Evolutionary conservation across 2,888 invertebrate species (phyloP).

Genomic region (Caenorhabditis imperialis): DNA sequence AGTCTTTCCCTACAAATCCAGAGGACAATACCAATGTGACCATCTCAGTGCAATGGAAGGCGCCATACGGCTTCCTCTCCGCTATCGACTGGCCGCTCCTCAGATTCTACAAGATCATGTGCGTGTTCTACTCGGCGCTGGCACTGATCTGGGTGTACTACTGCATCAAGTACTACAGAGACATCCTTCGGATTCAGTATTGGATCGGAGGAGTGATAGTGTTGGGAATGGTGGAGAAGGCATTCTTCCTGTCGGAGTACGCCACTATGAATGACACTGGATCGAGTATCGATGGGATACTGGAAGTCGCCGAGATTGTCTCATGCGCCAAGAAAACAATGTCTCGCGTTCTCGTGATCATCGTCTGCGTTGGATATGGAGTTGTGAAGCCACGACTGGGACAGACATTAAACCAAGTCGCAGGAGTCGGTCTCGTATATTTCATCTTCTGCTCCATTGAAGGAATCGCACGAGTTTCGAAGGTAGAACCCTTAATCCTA

Average conservation of each 20-base stretch:
- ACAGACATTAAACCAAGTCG: conserved; percentile 89
- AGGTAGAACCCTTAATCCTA: conserved; percentile 75
- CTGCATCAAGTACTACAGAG: conserved; percentile 90
- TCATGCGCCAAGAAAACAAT: conserved; percentile 92
- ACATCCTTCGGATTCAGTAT: conserved; percentile 91
- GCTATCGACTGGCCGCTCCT: conserved; percentile 91
- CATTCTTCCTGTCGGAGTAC: conserved; percentile 92
- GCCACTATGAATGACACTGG: conserved; percentile 85
- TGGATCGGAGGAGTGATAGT: conserved; percentile 85
- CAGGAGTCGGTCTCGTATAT: conserved; percentile 88
- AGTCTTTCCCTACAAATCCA: conserved; percentile 29
- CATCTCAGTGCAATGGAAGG: conserved; percentile 63
- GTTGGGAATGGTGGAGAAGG: conserved; percentile 82
- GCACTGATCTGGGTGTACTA: conserved; percentile 88
- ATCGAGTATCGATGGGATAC: conserved; percentile 79
- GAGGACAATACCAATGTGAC: conserved; percentile 55
- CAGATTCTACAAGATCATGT: conserved; percentile 92
- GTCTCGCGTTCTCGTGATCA: conserved; percentile 92
- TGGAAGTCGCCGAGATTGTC: conserved; percentile 86
- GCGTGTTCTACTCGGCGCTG: conserved; percentile 87
- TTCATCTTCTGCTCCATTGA: conserved; percentile 89
- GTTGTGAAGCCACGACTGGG: conserved; percentile 94
- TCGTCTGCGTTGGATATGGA: conserved; percentile 94
- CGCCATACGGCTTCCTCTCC: conserved; percentile 87
- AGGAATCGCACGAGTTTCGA: conserved; percentile 86